Evolutionary conservation across 2,797 vertebrate genomes (phyloP).

Genomic region (Myotis pilosus): DNA sequence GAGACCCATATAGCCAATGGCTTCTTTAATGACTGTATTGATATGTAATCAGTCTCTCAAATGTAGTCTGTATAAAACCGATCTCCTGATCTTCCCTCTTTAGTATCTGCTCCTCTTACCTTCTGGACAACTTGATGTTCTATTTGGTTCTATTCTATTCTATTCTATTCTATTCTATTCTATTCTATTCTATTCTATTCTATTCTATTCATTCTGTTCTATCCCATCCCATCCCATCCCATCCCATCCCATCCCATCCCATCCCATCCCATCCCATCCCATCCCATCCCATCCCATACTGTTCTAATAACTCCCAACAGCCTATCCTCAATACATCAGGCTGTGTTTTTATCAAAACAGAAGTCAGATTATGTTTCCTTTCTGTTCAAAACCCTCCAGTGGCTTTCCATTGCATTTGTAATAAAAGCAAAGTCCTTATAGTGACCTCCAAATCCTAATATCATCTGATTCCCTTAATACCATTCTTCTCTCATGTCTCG

Average conservation of each 20-base stretch:
- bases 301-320: background rate
- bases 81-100: background rate
- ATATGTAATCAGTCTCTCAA: background rate
- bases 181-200: background rate
- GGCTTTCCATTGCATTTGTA: background rate
- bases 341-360: background rate
- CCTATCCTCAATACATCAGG: background rate
- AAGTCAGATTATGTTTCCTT: background rate
- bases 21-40: background rate
- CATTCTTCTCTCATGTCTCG: background rate
- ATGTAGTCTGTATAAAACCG: no score
- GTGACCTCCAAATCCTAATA: background rate
- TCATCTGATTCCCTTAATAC: background rate
- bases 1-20: background rate
- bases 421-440: background rate
- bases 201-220: background rate
- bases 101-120: background rate
- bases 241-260: background rate
- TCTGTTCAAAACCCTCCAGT: background rate
- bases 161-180: no score
- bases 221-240: background rate
- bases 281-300: background rate
- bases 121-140: background rate
- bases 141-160: background rate
- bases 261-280: background rate